Evolutionary conservation across 2,113 vertebrate species (phyloP), one percentile per base, ranked within the genome.

Genomic region (Dolichallabes microphthalmus): DNA sequence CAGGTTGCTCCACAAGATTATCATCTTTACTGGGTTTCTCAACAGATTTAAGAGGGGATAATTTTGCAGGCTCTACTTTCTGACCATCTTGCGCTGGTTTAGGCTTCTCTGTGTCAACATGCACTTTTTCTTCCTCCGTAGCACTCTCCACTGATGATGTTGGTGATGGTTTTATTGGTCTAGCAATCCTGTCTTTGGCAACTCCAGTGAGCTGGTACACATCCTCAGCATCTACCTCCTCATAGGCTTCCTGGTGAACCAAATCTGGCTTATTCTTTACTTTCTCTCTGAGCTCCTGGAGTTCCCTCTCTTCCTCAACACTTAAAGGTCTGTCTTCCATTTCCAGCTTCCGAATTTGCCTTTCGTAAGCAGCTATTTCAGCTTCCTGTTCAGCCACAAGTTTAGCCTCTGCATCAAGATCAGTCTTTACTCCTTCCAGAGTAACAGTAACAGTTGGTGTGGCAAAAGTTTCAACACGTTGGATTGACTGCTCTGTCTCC

Each of bases 231-330:
- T 99, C 98, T 19, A 99, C 95, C 83, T 95, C 95, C 80, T 95
- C 95, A 58, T 95, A 95, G 22, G 98, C 98, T 89, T 99, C 98
- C 91, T 99, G 98, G 88, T 99, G 98, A 58, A 99, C 98, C 87
- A 99, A 90, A 88, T 97, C 96, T 0, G 96, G 96, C 64, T 97
- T 97, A 81, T 95, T 78, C 82, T 95, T 95, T 57, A 98, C 97
- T 87, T 99, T 99, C 90, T 99, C 98, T 61, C 98, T 95, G 81
- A 98, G 94, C 91, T 99, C 98, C 86, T 91, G 94, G 64, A 95
- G 92, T 84, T 95, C 95, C 63, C 94, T 86, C 68, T 94, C 95
- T 84, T 95, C 95, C 78, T 95, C 95, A 87, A 95, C n/a, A 84
- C 94, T 95, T n/a, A 95, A 90, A 75, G 95, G 94, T 80, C 94